phyloP scores from a whole-genome alignment of 2,113 vertebrate species.

The Tenebrosternarchus preto region DNA sequence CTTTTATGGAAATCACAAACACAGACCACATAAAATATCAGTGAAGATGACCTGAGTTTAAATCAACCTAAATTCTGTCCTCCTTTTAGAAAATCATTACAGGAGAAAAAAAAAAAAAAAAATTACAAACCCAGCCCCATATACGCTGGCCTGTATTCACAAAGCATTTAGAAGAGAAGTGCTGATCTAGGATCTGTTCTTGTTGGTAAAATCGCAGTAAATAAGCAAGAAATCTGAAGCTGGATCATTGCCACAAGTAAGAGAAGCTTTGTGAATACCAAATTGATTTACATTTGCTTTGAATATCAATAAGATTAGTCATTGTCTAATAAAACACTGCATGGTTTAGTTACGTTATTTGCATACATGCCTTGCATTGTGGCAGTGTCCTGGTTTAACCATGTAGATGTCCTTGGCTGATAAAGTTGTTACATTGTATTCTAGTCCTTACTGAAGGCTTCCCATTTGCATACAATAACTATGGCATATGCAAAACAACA shows the following conservation, averaged over 20 bases:
- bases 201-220: no score
- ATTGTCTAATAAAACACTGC: neutral
- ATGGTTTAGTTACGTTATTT: conserved; percentile 20
- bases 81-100: neutral
- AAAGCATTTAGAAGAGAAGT: no score
- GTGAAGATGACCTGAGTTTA: neutral
- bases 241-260: neutral
- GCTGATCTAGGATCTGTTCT: no score
- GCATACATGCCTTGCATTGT: neutral
- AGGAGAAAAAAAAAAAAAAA: no score
- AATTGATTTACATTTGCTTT: neutral
- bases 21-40: neutral
- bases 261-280: neutral
- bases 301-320: neutral
- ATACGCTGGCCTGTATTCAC: no score
- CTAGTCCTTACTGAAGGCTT: conserved; percentile 37
- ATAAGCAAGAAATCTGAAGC: no score
- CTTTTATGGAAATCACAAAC: no score
- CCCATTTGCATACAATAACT: conserved; percentile 54
- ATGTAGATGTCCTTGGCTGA: conserved; percentile 48
- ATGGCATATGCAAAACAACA: conserved; percentile 44
- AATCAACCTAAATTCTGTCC: neutral
- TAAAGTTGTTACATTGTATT: conserved; percentile 40
- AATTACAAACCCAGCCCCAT: no score
- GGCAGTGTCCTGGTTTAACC: conserved; percentile 6